A percentile compares a stretch with the other conserved stretches of the same genome.
Evolutionary conservation across 2,797 vertebrate genomes (phyloP).

Genomic region (Cyclopterus lumpus): DNA sequence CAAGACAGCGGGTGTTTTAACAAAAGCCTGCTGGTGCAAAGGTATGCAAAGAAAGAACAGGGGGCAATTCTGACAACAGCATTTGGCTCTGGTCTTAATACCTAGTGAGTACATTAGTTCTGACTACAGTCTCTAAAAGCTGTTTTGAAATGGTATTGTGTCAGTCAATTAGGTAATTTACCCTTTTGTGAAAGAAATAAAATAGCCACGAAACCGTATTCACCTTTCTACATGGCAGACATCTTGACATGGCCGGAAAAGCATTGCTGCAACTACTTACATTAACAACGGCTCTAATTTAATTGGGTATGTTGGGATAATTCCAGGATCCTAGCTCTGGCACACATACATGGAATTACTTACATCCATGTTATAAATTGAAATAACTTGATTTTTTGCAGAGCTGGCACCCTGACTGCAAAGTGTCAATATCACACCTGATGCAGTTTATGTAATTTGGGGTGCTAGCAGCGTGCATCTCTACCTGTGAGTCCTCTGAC

Average conservation of each 20-base stretch:
- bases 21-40: conserved; percentile 11
- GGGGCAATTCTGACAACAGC: not conserved
- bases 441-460: not conserved
- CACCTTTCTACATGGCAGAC: not conserved
- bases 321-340: not conserved
- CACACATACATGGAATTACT: not conserved
- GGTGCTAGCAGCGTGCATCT: no score
- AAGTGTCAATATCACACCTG: not conserved
- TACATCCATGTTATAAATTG: not conserved
- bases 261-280: not conserved
- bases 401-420: not conserved
- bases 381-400: conserved; percentile 1
- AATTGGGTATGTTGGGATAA: not conserved
- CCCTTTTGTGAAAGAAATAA: not conserved
- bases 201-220: not conserved
- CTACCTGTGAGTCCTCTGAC: no score
- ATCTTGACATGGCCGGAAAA: not conserved
- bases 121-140: not conserved
- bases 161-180: not conserved
- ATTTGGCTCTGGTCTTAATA: not conserved
- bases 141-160: not conserved
- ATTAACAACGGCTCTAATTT: not conserved
- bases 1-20: conserved; percentile 12
- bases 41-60: not conserved
- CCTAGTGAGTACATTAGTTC: not conserved